Base-by-base conservation (phyloP, 2,113 vertebrate species). In the Haemorhous mexicanus region DNA sequence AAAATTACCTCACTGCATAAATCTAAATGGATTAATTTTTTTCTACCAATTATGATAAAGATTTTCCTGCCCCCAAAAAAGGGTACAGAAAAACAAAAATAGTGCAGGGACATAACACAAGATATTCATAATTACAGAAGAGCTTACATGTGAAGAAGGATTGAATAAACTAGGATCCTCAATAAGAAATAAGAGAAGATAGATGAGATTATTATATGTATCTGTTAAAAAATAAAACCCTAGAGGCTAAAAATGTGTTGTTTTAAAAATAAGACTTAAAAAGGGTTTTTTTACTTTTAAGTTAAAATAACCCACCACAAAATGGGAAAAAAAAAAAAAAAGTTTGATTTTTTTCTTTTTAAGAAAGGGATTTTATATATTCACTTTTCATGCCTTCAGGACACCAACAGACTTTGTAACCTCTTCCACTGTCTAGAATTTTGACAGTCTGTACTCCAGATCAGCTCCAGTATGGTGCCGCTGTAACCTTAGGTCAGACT, bases 391-490 rank as follows among this genome's bases (percentile, higher is more conserved):
- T 66, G 28, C 20, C 44, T 39, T 59, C 13, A 70, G 21, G 28
- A 58, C 9, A 61, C 22, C 7, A 11, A 33, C 2, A 58, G 33
- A 28, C 32, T 61, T 41, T 62, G 30, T 39, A 91, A 39, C 8
- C 20, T 84, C 26, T 55, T 90, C 35, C 11, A 2, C 3, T 10
- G 53, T 8, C 22, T 50, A 44, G 28, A 46, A 17, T 66, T 90
- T 72, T 75, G 7, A 1, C 33, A 82, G 39, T 41, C 58, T 76
- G 17, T 50, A 21, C 43, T 87, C 39, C 62, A 63, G 30, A 62
- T 44, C 44, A 46, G 13, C 56, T 79, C 58, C 3, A 8, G 8
- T 41, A 52, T 17, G 21, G 24, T 72, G 10, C 33, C 0, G 0
- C 37, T 75, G n/a, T 18, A 82, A 70, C 56, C 44, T 72, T 43